Base-by-base conservation (phyloP, 2,113 vertebrate genomes). In the Bambusicola thoracicus region DNA sequence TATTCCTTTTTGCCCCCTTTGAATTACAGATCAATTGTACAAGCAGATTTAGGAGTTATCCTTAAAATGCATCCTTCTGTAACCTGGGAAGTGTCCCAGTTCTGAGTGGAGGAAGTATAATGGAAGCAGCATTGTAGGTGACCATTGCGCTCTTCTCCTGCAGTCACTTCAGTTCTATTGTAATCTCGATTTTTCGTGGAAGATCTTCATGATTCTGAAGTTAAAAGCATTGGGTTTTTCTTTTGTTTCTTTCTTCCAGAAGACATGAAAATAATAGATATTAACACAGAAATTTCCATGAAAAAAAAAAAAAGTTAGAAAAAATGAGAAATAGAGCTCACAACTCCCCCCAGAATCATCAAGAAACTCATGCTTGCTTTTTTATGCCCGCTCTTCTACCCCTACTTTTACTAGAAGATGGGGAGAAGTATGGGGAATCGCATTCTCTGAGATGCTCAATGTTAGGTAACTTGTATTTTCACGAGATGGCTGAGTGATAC, bases 401-500 rank as follows among this genome's bases (percentile, higher is more conserved):
- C 4, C 18, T 5, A 15, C 68, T 87, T 85, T 82, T 79, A 70
- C n/a, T 69, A 53, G 40, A 56, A 68, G 68, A 80, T 21, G 87
- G 36, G 34, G 36, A 80, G 63, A 77, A 77, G 7, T 51, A 79
- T 56, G 30, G 17, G 55, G 68, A 69, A 38, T 63, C 25, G 22
- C 20, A 8, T 83, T 86, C 55, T 80, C 67, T 34, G 49, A 85
- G 72, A 59, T 81, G 58, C 51, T 65, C 8, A 41, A 13, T 81
- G 55, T 93, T 90, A 82, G 68, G 17, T 85, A 93, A 87, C 70
- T 91, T 74, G 29, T 73, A 20, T 63, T 82, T 88, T 81, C 44
- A 7, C 66, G 80, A 82, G n/a, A 69, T 67, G 19, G n/a, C 41
- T 2, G 2, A 89, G 61, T 11, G 55, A 29, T 79, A 12, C 56